Evolutionary conservation across 2,113 vertebrate genomes (phyloP).

Genomic region (Trinectes maculatus): DNA sequence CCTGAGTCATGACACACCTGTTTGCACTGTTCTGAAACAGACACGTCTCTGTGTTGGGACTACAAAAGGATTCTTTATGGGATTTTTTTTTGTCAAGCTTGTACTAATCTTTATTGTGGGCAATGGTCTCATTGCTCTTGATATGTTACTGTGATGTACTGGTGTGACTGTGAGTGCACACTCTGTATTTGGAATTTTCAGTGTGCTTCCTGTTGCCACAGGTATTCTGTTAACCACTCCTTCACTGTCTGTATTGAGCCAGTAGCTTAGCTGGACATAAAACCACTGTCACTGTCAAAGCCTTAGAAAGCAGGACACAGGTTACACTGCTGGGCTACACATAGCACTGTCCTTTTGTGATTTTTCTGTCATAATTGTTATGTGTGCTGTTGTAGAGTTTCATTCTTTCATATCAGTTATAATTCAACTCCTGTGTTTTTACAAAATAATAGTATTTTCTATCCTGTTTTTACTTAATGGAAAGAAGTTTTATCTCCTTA

Average conservation of each 20-base stretch:
- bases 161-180: constrained; percentile 46
- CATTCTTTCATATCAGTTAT: neutral
- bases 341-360: neutral
- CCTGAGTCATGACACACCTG: neutral
- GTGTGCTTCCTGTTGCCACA: constrained; percentile 34
- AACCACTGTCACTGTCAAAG: constrained; percentile 33
- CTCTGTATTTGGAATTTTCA: constrained; percentile 38
- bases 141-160: constrained; percentile 53
- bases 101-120: neutral
- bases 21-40: constrained; percentile 1
- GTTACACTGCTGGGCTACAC: constrained; percentile 1
- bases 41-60: constrained; percentile 3
- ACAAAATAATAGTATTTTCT: neutral
- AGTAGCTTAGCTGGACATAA: neutral
- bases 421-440: neutral
- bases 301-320: neutral
- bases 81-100: constrained; percentile 6
- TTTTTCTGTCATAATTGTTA: neutral
- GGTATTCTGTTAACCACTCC: constrained; percentile 40
- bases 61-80: neutral
- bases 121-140: constrained; percentile 4
- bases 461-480: too few species aligned
- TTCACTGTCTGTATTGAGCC: constrained; percentile 11
- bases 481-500: too few species aligned
- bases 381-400: neutral